phyloP scores from a whole-genome alignment of 2,888 invertebrate genomes.

The Thera britannica region DNA sequence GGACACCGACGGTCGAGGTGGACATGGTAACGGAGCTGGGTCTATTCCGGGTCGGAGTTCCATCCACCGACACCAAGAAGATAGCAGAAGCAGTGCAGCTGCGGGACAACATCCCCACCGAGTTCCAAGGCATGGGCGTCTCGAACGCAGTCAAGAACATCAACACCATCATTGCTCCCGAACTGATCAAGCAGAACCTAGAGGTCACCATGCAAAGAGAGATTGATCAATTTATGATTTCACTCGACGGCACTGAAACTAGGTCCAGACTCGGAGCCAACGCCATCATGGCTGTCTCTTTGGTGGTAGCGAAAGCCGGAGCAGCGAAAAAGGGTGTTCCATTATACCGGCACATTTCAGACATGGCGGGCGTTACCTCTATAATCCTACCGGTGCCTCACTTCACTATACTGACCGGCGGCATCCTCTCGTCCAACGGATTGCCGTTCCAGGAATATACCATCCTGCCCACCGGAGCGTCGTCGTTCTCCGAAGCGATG shows the following conservation, averaged over 20 bases:
- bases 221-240: slow-evolving; percentile 94
- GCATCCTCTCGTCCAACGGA: slow-evolving; percentile 98
- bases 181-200: slow-evolving; percentile 90
- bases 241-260: slow-evolving; percentile 97
- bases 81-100: slow-evolving; percentile 97
- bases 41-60: slow-evolving; percentile 96
- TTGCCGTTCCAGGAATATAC: slow-evolving; percentile 98
- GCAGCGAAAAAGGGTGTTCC: slow-evolving; percentile 96
- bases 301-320: slow-evolving; percentile 98
- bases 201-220: slow-evolving; percentile 95
- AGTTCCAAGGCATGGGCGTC: slow-evolving; percentile 97
- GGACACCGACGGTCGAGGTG: slow-evolving; percentile 99
- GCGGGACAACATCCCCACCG: slow-evolving; percentile 93
- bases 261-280: slow-evolving; percentile 97
- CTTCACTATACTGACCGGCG: slow-evolving; percentile 99
- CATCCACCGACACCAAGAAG: slow-evolving; percentile 97
- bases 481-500: slow-evolving; percentile 97
- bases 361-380: slow-evolving; percentile 94
- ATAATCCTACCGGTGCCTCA: slow-evolving; percentile 98
- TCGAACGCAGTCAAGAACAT: slow-evolving; percentile 95
- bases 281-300: slow-evolving; percentile 97
- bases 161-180: slow-evolving; percentile 92
- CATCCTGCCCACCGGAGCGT: slow-evolving; percentile 96
- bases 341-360: slow-evolving; percentile 96
- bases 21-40: slow-evolving; percentile 92